phyloP scores from a whole-genome alignment of 2,888 invertebrate species.

The Drosophila borborema region DNA sequence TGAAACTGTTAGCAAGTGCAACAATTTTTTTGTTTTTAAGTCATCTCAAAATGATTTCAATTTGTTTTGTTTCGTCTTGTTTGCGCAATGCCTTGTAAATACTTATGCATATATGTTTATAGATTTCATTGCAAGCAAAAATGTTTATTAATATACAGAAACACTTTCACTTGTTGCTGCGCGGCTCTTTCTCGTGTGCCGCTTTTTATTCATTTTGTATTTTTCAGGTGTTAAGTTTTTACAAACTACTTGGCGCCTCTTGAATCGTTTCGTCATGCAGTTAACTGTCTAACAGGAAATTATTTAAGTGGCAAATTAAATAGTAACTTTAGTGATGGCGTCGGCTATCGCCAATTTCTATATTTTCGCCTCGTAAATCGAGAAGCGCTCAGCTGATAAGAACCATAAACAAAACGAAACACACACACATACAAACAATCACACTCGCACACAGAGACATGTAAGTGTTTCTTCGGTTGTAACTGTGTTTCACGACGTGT shows the following conservation, averaged over 20 bases:
- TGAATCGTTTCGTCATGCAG: neutral
- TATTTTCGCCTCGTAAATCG: constrained; percentile 27
- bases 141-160: constrained; percentile 58
- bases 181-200: constrained; percentile 5
- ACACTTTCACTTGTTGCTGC: constrained; percentile 74
- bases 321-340: constrained; percentile 3
- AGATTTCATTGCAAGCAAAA: constrained; percentile 34
- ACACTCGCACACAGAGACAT: neutral
- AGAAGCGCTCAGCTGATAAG: constrained; percentile 41
- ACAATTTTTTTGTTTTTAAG: constrained; percentile 17
- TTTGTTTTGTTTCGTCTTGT: constrained; percentile 27
- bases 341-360: constrained; percentile 25
- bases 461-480: constrained; percentile 1
- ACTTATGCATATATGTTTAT: constrained; percentile 8
- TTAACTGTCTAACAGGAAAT: constrained; percentile 31
- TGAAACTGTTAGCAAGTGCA: constrained; percentile 53
- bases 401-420: constrained; percentile 44
- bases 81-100: constrained; percentile 54
- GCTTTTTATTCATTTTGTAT: neutral
- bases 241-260: constrained; percentile 1
- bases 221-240: neutral
- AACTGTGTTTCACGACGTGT: constrained; percentile 8
- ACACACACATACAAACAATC: neutral
- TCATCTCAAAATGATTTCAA: constrained; percentile 13
- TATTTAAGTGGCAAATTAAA: constrained; percentile 10